These are phyloP conservation scores for Noctilio leporinus DNA, from an alignment of 2,113 vertebrate species.

Conservation along the genomic window DNA sequence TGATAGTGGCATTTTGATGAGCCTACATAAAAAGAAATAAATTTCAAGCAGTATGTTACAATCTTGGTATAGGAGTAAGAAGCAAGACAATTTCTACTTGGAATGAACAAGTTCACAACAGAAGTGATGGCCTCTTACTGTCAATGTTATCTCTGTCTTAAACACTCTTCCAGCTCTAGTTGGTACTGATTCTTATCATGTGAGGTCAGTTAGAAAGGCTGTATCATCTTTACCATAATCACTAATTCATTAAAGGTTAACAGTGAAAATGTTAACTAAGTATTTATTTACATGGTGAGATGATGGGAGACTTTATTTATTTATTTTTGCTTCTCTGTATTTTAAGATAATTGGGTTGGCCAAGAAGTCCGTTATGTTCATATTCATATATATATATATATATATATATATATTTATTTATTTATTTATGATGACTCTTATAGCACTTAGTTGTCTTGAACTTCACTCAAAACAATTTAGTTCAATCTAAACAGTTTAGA, in stretches of 20 bases:
- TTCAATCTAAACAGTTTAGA: too few species aligned
- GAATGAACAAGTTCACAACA: neutral
- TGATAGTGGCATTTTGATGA: neutral
- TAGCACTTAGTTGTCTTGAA: too few species aligned
- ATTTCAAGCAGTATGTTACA: neutral
- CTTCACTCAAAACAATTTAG: too few species aligned
- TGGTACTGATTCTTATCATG: neutral
- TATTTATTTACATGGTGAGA: neutral
- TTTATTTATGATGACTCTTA: too few species aligned
- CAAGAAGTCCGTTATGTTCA: too few species aligned
- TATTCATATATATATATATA: too few species aligned
- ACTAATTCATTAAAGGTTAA: constrained; percentile 49
- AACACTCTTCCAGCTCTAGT: neutral
- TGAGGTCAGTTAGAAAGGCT: neutral
- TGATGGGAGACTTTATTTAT: constrained; percentile 1
- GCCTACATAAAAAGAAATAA: neutral
- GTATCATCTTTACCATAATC: constrained; percentile 20
- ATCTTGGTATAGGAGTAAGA: neutral
- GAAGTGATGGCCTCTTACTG: neutral
- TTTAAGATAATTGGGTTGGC: neutral
- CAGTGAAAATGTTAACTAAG: constrained; percentile 13
- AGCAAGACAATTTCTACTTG: neutral
- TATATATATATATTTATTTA: too few species aligned
- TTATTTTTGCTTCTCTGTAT: constrained; percentile 25
- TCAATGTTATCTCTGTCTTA: neutral